phyloP scores from a whole-genome alignment of 2,113 vertebrate species.

The Heteronetta atricapilla region DNA sequence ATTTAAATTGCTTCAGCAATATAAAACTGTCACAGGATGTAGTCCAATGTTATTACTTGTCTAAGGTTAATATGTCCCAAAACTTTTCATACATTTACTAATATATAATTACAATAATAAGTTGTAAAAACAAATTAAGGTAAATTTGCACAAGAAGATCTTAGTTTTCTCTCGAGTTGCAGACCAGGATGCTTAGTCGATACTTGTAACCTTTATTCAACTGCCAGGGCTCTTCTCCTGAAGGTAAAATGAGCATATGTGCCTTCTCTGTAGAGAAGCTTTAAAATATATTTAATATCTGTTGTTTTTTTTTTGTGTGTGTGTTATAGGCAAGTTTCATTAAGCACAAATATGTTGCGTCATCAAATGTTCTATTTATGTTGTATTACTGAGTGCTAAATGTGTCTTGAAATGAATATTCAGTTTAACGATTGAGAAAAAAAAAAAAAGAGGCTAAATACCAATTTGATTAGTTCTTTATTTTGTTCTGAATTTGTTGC shows the following conservation, averaged over 20 bases:
- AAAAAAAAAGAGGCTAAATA: slow-evolving; percentile 8
- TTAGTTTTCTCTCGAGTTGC: background rate
- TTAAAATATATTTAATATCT: background rate
- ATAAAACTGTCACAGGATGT: background rate
- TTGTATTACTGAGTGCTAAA: background rate
- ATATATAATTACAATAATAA: background rate
- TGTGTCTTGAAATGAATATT: background rate
- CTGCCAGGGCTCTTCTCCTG: background rate
- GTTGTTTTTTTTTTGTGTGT: background rate
- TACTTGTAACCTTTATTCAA: background rate
- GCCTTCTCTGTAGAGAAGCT: background rate
- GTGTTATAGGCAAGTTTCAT: background rate
- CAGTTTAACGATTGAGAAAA: background rate
- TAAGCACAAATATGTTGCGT: background rate
- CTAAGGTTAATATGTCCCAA: background rate
- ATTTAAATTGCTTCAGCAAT: background rate
- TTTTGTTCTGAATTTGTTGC: background rate
- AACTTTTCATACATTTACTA: background rate
- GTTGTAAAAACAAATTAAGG: background rate
- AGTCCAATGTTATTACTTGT: background rate
- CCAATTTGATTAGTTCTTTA: background rate
- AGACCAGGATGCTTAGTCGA: background rate
- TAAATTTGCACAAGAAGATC: background rate
- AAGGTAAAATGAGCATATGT: background rate
- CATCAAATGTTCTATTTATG: background rate